Evolutionary conservation across 2,113 vertebrate genomes (phyloP), one percentile per base, ranked within the genome.

Genomic region (Glareola pratincola): DNA sequence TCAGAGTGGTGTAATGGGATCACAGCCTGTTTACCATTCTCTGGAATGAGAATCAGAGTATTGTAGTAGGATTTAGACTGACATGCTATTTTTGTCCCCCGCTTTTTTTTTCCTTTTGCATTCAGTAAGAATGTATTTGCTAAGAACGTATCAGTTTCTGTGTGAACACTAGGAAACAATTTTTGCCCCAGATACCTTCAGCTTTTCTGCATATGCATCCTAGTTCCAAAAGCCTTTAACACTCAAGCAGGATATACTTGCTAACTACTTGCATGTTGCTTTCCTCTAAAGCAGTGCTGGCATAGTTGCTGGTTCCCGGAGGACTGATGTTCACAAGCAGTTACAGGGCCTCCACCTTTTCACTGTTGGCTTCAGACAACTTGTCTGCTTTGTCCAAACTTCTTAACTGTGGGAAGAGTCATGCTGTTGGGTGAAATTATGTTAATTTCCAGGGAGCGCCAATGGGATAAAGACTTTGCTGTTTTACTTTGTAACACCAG

Each of bases 11-110:
- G 51, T 75, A 37, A 48, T 36, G 47, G 51, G 77, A 75, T 85
- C 69, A 60, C 71, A 85, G 51, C 56, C 62, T 93, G n/a, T 72
- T 89, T 79, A 37, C 74, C 20, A 32, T n/a, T 87, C 73, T 91
- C 66, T 88, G 69, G 51, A 85, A 37, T n/a, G 47, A 79, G 47
- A 83, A 45, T 54, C 50, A 50, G 48, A 51, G 23, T 45, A 15
- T 12, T 67, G 53, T 51, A 64, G 50, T 51, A 87, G 47, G 29
- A 66, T 60, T 91, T 80, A 84, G 34, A 66, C 59, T 77, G 64
- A 32, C 50, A 18, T 47, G 29, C 29, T 74, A 1, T n/a, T 87
- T 93, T n/a, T 57, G 22, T 7, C 14, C 8, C 24, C 3, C 4
- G 2, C 45, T 45, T 34, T 37, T 27, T 16, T 56, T 48, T 9